A percentile compares a stretch with the other conserved stretches of the same genome.
Conservation (phyloP, 2,113 vertebrate genomes). For the Aldabrachelys gigantea region DNA sequence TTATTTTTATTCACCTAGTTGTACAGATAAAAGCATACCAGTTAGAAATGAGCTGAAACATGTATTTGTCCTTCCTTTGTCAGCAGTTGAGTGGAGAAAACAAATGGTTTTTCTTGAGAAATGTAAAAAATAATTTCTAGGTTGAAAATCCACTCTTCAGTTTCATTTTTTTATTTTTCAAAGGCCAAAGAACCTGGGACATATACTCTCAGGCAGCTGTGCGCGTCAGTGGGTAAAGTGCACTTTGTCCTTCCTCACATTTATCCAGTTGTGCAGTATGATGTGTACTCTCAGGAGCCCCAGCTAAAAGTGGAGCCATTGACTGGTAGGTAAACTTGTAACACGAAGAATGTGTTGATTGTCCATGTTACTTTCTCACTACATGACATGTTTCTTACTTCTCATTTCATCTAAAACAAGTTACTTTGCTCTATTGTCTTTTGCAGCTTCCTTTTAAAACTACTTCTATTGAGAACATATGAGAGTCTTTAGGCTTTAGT, state of each 20-base stretch:
- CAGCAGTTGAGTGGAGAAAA: background rate
- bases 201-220: slow-evolving; percentile 92
- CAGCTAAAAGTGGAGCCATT: slow-evolving; percentile 94
- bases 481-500: background rate
- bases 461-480: background rate
- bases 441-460: background rate
- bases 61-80: background rate
- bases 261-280: slow-evolving; percentile 93
- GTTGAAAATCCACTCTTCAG: background rate
- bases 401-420: background rate
- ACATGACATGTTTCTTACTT: background rate
- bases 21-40: background rate
- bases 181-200: slow-evolving; percentile 93
- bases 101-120: background rate
- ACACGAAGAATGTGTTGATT: background rate
- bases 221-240: slow-evolving; percentile 86
- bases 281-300: slow-evolving; percentile 97
- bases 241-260: slow-evolving; percentile 93
- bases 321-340: slow-evolving; percentile 82
- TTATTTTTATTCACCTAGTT: background rate
- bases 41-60: background rate
- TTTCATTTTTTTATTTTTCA: background rate
- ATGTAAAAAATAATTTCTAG: background rate
- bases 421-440: background rate
- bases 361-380: background rate